phyloP scores from a whole-genome alignment of 2,113 vertebrate genomes.

The Tragelaphus strepsiceros region DNA sequence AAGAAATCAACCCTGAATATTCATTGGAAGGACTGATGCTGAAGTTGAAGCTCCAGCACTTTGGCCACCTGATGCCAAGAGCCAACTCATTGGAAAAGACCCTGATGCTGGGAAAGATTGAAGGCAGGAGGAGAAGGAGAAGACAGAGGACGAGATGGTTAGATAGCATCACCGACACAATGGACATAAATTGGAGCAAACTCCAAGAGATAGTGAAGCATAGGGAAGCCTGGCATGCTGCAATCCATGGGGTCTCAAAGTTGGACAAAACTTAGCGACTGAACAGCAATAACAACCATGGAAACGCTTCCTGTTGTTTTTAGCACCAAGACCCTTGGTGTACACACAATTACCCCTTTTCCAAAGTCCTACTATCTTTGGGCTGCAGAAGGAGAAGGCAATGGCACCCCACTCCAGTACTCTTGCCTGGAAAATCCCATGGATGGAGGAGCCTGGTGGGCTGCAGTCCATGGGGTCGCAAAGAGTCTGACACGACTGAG shows the following conservation, averaged over 20 bases:
- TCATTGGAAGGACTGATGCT: neutral
- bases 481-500: too few species aligned
- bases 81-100: neutral
- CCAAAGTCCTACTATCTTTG: neutral
- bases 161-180: neutral
- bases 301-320: neutral
- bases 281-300: neutral
- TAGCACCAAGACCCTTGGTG: neutral
- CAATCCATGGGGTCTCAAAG: neutral
- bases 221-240: neutral
- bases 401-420: too few species aligned
- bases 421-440: too few species aligned
- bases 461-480: too few species aligned
- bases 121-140: neutral
- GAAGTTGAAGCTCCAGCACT: neutral
- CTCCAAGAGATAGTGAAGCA: neutral
- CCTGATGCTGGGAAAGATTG: neutral
- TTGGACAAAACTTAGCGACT: neutral
- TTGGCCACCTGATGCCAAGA: neutral
- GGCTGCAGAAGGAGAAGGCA: neutral
- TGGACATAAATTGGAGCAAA: neutral
- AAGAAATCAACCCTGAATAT: neutral
- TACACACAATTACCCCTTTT: neutral
- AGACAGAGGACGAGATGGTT: neutral
- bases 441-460: too few species aligned